Evolutionary conservation across 2,113 vertebrate genomes (phyloP).

Genomic region (Neopipo cinnamomea): DNA sequence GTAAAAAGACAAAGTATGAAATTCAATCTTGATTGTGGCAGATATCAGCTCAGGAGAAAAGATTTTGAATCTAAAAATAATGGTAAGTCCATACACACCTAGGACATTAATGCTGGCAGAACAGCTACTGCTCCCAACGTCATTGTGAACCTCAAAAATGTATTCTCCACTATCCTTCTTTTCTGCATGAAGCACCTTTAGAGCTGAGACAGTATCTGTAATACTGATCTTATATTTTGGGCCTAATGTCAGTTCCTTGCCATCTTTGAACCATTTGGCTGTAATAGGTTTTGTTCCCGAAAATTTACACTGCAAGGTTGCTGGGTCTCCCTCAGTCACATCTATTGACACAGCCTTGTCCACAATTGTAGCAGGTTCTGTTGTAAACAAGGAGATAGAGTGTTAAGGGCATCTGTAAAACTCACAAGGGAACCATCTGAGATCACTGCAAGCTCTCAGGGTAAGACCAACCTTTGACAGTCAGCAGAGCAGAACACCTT

Average conservation of each 20-base stretch:
- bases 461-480: constrained; percentile 92
- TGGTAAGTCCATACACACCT: constrained; percentile 80
- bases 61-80: neutral
- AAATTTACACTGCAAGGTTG: constrained; percentile 91
- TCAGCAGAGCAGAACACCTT: constrained; percentile 87
- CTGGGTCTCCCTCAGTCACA: constrained; percentile 95
- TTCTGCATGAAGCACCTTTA: constrained; percentile 89
- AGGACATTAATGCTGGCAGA: constrained; percentile 87
- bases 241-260: constrained; percentile 84
- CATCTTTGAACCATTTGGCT: constrained; percentile 88
- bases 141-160: constrained; percentile 90
- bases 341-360: constrained; percentile 93
- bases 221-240: constrained; percentile 88
- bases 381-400: constrained; percentile 61
- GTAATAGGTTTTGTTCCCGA: constrained; percentile 90
- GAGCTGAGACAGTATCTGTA: constrained; percentile 86
- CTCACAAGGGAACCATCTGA: neutral
- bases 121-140: constrained; percentile 89
- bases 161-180: constrained; percentile 91
- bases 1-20: constrained; percentile 35
- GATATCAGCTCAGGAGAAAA: neutral
- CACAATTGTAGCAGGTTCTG: constrained; percentile 91
- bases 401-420: neutral
- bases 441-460: neutral
- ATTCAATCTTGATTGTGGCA: neutral